Conservation (phyloP, 2,113 vertebrate genomes). For the Laticauda laticaudata region DNA sequence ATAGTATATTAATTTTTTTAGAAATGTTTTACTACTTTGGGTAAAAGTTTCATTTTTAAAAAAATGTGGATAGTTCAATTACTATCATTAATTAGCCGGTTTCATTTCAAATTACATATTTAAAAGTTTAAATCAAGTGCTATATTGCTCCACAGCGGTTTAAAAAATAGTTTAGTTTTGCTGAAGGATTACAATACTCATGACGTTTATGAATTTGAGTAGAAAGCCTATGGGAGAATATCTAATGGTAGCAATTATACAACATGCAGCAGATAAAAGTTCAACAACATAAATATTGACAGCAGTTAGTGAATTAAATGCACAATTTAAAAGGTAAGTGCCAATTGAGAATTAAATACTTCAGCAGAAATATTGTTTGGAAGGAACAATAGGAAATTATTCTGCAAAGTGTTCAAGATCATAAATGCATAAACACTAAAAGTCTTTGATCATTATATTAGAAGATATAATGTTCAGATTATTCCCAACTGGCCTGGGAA, state of each 20-base stretch:
- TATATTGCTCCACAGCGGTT: conserved; percentile 33
- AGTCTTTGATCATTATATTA: conserved; percentile 42
- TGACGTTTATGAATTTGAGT: conserved; percentile 50
- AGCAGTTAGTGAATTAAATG: conserved; percentile 71
- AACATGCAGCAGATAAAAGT: conserved; percentile 66
- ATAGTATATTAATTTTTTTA: background rate
- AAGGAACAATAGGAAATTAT: conserved; percentile 56
- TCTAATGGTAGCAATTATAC: conserved; percentile 67
- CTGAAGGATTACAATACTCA: conserved; percentile 44
- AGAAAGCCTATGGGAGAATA: conserved; percentile 66
- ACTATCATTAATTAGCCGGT: conserved; percentile 9
- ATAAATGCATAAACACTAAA: conserved; percentile 49
- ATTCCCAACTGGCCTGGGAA: conserved; percentile 47
- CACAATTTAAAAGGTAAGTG: conserved; percentile 65
- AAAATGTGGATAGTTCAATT: conserved; percentile 28
- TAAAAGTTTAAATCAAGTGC: conserved; percentile 32
- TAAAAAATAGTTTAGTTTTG: conserved; percentile 46
- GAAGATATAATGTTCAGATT: conserved; percentile 43
- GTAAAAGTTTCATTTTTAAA: background rate
- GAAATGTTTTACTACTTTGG: background rate
- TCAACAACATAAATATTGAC: conserved; percentile 72
- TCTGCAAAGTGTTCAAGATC: conserved; percentile 42
- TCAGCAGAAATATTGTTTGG: conserved; percentile 63
- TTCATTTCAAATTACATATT: conserved; percentile 20
- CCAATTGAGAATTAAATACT: conserved; percentile 61